Evolutionary conservation across 2,113 vertebrate species (phyloP), one percentile per base, ranked within the genome.

Genomic region (Rhodinocichla rosea): DNA sequence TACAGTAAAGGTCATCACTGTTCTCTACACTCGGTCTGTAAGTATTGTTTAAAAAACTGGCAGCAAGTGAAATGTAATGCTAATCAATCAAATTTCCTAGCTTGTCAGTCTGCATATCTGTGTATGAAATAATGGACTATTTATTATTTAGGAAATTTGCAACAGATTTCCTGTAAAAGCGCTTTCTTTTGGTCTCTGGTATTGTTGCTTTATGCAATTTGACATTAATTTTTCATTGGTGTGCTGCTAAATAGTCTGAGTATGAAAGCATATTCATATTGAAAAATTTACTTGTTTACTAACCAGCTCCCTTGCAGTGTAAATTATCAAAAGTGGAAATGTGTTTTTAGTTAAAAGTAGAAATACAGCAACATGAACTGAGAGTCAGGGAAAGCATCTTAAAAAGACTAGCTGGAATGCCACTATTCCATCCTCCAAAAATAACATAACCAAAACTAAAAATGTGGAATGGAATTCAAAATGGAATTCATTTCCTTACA

Each of bases 381-480:
- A 83, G 52, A 95, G 83, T 89, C 77, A 79, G 83, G 85, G 65
- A 89, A 95, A 93, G 82, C 2, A 77, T 96, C 90, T 92, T 87
- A 71, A 90, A 88, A 95, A 92, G 80, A 18, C 83, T 92, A 60
- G 23, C 74, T 93, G 94, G 83, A 95, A 96, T 83, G 90, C 83
- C 89, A 84, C 80, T 95, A 28, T 89, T 96, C 88, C 45, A 57
- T 92, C 65, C 80, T 96, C 94, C 95, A 96, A 94, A 95, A 96
- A 97, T 96, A 96, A 96, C 90, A 81, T 89, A 93, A 81, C 93
- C 69, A 93, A 96, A 96, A 95, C 94, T 95, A 89, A 96, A 97
- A 95, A 94, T 91, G 95, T 95, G 92, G 95, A 95, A 95, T 96
- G 95, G 94, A 96, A 97, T 97, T 92, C 74, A 55, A 95, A 97